phyloP scores from a whole-genome alignment of 2,888 invertebrate genomes.

The Megamerina dolium region DNA sequence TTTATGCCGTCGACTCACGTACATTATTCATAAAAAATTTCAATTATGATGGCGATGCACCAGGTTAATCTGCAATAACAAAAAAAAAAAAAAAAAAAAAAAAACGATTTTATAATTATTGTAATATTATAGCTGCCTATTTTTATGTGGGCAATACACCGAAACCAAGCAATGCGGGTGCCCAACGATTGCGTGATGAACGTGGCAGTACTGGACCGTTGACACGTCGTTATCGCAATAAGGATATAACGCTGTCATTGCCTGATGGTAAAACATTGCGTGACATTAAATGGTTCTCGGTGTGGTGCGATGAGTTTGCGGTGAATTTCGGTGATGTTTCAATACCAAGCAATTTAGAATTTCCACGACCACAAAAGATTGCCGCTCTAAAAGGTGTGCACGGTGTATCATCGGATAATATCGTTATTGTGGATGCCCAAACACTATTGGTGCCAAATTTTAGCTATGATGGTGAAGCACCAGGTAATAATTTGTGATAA shows the following conservation, averaged over 20 bases:
- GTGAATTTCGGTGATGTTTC: conserved; percentile 87
- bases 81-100: no score
- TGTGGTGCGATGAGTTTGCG: conserved; percentile 87
- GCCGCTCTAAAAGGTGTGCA: conserved; percentile 72
- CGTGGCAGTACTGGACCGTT: conserved; percentile 73
- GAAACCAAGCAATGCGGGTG: conserved; percentile 61
- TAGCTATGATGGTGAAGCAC: conserved; percentile 88
- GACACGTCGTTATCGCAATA: conserved; percentile 67
- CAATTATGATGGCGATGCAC: conserved; percentile 86
- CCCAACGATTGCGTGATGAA: conserved; percentile 72
- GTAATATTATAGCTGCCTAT: conserved; percentile 64
- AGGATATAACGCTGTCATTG: conserved; percentile 75
- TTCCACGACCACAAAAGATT: conserved; percentile 77
- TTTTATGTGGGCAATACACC: conserved; percentile 79
- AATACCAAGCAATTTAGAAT: conserved; percentile 71
- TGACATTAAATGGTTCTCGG: conserved; percentile 80
- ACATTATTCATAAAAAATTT: conserved; percentile 83
- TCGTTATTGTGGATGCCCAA: conserved; percentile 89
- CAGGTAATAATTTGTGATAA: conserved; percentile 56
- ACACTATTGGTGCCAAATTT: conserved; percentile 85
- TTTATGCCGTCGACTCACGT: conserved; percentile 81
- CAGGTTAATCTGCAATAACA: conserved; percentile 54
- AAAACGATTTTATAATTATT: not conserved
- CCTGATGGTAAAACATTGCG: conserved; percentile 80
- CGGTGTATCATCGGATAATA: conserved; percentile 75